These are phyloP conservation scores for Knipowitschia caucasica DNA, from an alignment of 2,797 vertebrate species.

Conservation along the genomic window DNA sequence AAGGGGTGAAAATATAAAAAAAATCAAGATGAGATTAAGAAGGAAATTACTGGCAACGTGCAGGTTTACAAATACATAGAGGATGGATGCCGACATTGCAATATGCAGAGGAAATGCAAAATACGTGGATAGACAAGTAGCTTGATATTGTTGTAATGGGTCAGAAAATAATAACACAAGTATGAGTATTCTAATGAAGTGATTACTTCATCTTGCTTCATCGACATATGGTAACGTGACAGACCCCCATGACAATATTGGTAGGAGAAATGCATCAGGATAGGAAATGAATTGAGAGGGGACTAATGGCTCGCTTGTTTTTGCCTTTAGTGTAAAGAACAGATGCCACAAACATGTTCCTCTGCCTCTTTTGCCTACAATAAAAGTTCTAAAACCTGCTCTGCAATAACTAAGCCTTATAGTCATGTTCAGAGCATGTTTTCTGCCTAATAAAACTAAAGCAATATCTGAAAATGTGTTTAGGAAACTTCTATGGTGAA, in stretches of 20 bases:
- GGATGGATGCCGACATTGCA: conserved; percentile 33
- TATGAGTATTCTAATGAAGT: conserved; percentile 78
- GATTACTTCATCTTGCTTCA: conserved; percentile 71
- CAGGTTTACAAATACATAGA: conserved; percentile 42
- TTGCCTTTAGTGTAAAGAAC: too few species aligned
- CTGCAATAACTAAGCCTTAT: too few species aligned
- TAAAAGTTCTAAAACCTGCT: too few species aligned
- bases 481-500: too few species aligned
- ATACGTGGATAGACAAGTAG: conserved; percentile 36
- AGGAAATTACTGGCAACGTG: conserved; percentile 67
- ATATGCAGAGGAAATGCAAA: conserved; percentile 44
- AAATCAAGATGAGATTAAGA: conserved; percentile 65
- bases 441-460: too few species aligned
- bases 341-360: too few species aligned
- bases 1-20: conserved; percentile 33
- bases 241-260: conserved; percentile 52
- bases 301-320: too few species aligned
- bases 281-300: conserved; percentile 40
- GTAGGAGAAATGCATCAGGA: conserved; percentile 31
- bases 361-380: too few species aligned
- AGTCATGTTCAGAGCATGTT: too few species aligned
- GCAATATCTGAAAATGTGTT: too few species aligned
- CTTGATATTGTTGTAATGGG: conserved; percentile 60
- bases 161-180: conserved; percentile 72
- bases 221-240: conserved; percentile 36